These are phyloP conservation scores for Craseonycteris thonglongyai DNA, from an alignment of 2,113 vertebrate species.

Conservation along the genomic window DNA sequence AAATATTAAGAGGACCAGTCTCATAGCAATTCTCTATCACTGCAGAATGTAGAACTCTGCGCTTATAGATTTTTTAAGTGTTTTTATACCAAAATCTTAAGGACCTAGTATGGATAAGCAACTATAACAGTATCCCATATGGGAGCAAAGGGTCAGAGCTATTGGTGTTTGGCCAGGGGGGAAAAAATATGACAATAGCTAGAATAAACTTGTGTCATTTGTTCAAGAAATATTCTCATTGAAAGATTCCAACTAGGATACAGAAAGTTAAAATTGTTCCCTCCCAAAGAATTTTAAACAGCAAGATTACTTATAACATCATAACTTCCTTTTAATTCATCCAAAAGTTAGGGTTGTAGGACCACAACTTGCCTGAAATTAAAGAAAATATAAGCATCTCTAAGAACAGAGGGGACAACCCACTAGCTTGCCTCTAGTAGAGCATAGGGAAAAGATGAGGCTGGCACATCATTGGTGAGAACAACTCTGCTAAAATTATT, in stretches of 20 bases:
- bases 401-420: background rate
- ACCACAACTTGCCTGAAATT: background rate
- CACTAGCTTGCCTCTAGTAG: background rate
- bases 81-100: background rate
- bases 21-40: background rate
- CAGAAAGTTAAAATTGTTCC: background rate
- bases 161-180: background rate
- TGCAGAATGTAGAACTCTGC: background rate
- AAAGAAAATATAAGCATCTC: background rate
- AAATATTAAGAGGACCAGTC: background rate
- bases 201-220: background rate
- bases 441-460: background rate
- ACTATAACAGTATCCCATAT: background rate
- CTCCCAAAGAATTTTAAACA: background rate
- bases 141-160: background rate
- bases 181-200: background rate
- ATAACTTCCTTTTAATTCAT: too few relatives aligned
- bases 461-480: background rate
- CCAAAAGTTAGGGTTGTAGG: background rate
- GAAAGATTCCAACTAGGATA: background rate
- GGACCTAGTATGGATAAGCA: background rate
- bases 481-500: background rate
- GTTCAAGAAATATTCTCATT: background rate
- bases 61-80: background rate
- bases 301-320: background rate